Conservation (phyloP, 53 echinoderm and acorn worm species). For the Temnopleurus reevesii region DNA sequence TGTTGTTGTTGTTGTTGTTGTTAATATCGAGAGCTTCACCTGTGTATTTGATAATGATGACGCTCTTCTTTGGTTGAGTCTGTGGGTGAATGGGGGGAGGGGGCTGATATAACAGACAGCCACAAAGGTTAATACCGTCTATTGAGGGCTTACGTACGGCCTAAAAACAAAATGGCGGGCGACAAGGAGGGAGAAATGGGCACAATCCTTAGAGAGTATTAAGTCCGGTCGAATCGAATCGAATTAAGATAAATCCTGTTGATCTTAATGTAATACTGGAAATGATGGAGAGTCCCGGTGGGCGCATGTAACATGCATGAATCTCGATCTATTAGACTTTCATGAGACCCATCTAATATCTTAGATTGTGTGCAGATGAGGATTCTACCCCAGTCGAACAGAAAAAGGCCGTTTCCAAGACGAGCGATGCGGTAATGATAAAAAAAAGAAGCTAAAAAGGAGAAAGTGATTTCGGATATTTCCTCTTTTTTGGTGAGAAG, state of each 20-base stretch:
- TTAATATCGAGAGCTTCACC: too few species aligned
- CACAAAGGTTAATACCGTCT: too few species aligned
- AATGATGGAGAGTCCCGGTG: not conserved
- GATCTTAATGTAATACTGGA: conserved; percentile 27
- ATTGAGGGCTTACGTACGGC: too few species aligned
- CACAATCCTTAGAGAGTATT: conserved; percentile 26
- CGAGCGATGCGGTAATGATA: not conserved
- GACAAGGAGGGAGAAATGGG: not conserved
- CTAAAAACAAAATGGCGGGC: not conserved
- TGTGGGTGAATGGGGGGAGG: too few species aligned
- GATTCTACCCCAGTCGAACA: not conserved
- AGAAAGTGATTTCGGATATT: not conserved
- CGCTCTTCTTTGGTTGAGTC: too few species aligned
- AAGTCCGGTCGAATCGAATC: conserved; percentile 19
- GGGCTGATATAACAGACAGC: too few species aligned
- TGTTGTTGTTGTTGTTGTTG: too few species aligned
- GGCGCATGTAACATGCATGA: conserved; percentile 30
- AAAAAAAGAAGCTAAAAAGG: not conserved
- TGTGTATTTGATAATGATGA: too few species aligned
- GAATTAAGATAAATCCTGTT: conserved; percentile 7
- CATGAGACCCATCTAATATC: conserved; percentile 8
- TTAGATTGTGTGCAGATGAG: conserved; percentile 4
- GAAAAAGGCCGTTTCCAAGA: conserved; percentile 30
- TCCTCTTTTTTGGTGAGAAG: not conserved
- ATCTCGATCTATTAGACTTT: conserved; percentile 38